Percentiles rank a stretch among this genome's conserved stretches.
These are phyloP conservation scores for Heterodera carotae DNA, from an alignment of 1,140 invertebrate species.

Conservation along the genomic window DNA sequence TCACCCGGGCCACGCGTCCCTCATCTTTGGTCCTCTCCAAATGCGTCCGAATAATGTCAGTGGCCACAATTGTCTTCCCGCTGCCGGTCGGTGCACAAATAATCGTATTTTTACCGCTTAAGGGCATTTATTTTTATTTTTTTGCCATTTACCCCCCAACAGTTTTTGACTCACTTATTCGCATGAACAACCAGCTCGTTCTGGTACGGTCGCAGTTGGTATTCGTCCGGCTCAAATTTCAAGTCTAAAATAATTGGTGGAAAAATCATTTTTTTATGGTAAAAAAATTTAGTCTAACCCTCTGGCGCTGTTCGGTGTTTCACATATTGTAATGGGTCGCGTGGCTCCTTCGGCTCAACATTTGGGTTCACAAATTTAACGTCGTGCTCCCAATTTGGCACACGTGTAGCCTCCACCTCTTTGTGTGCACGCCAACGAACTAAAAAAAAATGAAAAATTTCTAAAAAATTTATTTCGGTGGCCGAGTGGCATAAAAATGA, in stretches of 20 bases:
- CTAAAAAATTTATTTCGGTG: too few species aligned
- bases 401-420: not conserved
- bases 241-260: constrained; percentile 16
- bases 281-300: constrained; percentile 22
- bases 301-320: constrained; percentile 8
- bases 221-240: constrained; percentile 28
- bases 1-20: constrained; percentile 35
- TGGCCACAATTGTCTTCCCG: constrained; percentile 59
- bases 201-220: constrained; percentile 48
- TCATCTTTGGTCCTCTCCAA: constrained; percentile 16
- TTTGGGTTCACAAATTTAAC: constrained; percentile 27
- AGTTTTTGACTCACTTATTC: constrained; percentile 25
- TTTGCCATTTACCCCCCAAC: not conserved
- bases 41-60: constrained; percentile 56
- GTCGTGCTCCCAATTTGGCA: constrained; percentile 13
- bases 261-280: not conserved
- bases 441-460: constrained; percentile 27
- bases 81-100: constrained; percentile 62
- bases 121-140: not conserved
- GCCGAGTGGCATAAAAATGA: too few species aligned
- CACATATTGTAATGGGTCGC: constrained; percentile 31
- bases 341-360: constrained; percentile 32
- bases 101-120: constrained; percentile 51
- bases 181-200: constrained; percentile 51
- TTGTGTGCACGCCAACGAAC: constrained; percentile 28